phyloP scores from a whole-genome alignment of 2,888 invertebrate species.

The Pandemis cinnamomeana region DNA sequence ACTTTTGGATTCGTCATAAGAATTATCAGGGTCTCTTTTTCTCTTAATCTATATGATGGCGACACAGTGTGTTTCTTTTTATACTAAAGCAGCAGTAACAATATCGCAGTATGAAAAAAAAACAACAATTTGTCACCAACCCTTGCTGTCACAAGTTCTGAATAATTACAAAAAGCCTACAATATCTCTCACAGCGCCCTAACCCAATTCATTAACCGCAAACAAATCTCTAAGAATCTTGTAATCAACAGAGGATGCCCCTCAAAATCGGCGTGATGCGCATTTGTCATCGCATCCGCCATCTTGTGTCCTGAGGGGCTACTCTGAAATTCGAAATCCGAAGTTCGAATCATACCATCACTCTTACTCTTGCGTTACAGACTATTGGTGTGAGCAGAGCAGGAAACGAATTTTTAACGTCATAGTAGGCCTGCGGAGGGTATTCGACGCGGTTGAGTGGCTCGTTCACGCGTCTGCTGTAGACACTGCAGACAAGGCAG shows the following conservation, averaged over 20 bases:
- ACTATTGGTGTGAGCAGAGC: too few species aligned
- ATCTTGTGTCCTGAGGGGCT: constrained; percentile 68
- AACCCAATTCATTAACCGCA: constrained; percentile 14
- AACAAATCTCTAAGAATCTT: constrained; percentile 11
- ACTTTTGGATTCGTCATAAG: too few species aligned
- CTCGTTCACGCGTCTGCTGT: constrained; percentile 63
- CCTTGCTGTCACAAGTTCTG: constrained; percentile 1
- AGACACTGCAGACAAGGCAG: constrained; percentile 57
- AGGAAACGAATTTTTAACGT: too few species aligned
- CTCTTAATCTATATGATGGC: too few species aligned
- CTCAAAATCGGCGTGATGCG: constrained; percentile 53
- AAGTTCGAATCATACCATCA: too few species aligned
- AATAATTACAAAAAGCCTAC: background rate
- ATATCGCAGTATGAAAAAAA: background rate
- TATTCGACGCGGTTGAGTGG: constrained; percentile 75
- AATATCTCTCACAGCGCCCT: background rate
- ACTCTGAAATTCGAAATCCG: too few species aligned
- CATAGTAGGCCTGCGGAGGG: constrained; percentile 54
- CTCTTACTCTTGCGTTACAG: too few species aligned
- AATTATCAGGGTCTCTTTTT: too few species aligned
- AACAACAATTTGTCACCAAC: background rate
- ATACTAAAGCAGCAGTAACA: background rate
- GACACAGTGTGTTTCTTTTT: too few species aligned
- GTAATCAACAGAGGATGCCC: constrained; percentile 29
- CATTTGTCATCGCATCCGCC: constrained; percentile 70